These are phyloP conservation scores for Hippolais icterina DNA, from an alignment of 2,113 vertebrate species.

Conservation along the genomic window DNA sequence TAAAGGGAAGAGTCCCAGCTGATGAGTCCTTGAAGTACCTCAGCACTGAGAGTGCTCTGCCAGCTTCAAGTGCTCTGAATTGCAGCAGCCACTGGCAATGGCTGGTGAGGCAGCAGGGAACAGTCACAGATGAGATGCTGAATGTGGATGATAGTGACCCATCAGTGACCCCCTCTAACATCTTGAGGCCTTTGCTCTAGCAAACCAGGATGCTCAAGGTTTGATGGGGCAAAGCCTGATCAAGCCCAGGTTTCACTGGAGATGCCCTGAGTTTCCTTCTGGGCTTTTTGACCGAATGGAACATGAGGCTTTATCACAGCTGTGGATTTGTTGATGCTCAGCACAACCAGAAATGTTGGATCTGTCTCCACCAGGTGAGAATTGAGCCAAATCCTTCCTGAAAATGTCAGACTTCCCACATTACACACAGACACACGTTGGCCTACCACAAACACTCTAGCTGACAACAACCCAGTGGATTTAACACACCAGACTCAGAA, in stretches of 20 bases:
- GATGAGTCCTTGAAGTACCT: background rate
- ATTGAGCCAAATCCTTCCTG: background rate
- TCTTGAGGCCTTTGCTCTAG: background rate
- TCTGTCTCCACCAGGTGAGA: background rate
- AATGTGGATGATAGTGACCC: background rate
- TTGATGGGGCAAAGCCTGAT: background rate
- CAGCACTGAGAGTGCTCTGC: background rate
- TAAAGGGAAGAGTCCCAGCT: background rate
- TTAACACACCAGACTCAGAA: background rate
- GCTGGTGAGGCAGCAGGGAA: background rate
- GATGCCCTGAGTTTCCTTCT: background rate
- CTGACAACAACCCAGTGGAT: background rate
- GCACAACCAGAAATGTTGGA: background rate
- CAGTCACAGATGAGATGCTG: background rate
- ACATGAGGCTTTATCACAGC: background rate
- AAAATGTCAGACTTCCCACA: background rate
- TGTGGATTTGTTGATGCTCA: background rate
- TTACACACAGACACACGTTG: fast-evolving
- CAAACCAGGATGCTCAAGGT: background rate
- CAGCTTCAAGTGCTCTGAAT: background rate
- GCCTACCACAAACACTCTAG: background rate
- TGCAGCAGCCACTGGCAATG: background rate
- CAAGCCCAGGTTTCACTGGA: background rate
- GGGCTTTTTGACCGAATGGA: background rate
- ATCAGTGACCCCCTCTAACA: background rate